A percentile compares a stretch with the other conserved stretches of the same genome.
Evolutionary conservation across 2,888 invertebrate genomes (phyloP).

Genomic region (Endotricha flammealis): DNA sequence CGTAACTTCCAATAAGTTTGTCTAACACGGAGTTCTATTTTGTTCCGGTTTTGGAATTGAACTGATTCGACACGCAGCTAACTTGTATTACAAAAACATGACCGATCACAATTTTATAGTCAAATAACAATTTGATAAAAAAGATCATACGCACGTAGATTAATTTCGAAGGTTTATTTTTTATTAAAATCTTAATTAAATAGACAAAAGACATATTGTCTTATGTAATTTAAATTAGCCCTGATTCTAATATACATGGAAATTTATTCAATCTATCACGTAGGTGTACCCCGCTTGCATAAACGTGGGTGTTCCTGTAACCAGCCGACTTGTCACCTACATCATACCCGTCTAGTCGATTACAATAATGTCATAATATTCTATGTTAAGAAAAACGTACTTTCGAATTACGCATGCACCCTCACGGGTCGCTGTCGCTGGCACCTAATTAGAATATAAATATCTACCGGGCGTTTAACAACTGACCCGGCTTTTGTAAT

Average conservation of each 20-base stretch:
- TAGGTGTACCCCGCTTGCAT: slow-evolving; percentile 13
- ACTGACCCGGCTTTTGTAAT: slow-evolving; percentile 64
- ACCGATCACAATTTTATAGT: slow-evolving; percentile 36
- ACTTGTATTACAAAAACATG: slow-evolving; percentile 40
- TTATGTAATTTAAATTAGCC: neutral
- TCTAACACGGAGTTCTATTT: slow-evolving; percentile 35
- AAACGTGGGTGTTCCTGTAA: slow-evolving; percentile 14
- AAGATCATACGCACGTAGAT: too few species aligned
- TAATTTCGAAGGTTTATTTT: neutral
- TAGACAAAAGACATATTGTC: too few species aligned
- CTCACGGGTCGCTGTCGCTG: slow-evolving; percentile 50
- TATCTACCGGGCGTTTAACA: slow-evolving; percentile 57
- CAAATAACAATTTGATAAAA: slow-evolving; percentile 30
- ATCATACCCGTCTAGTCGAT: slow-evolving; percentile 35
- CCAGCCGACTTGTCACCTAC: slow-evolving; percentile 29
- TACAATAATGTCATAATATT: slow-evolving; percentile 58
- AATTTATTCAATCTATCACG: slow-evolving; percentile 13
- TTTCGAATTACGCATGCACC: slow-evolving; percentile 67
- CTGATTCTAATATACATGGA: neutral
- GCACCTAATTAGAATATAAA: slow-evolving; percentile 72
- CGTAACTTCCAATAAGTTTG: slow-evolving; percentile 28
- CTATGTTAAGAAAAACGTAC: slow-evolving; percentile 46
- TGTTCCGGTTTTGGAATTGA: slow-evolving; percentile 48
- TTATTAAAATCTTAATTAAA: neutral
- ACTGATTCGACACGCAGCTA: slow-evolving; percentile 41